phyloP scores from a whole-genome alignment of 2,888 invertebrate species.

The Melieria omissa region DNA sequence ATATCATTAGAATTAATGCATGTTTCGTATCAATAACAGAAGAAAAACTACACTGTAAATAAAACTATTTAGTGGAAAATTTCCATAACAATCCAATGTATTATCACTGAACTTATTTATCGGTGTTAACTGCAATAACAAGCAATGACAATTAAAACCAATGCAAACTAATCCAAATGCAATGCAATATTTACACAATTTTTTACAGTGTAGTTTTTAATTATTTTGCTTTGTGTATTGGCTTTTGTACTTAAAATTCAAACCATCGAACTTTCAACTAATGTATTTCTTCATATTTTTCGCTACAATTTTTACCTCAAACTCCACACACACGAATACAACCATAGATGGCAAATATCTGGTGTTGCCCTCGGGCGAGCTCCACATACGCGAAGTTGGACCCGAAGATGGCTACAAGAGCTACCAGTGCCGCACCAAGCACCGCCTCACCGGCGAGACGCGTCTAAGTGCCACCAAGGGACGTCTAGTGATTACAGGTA shows the following conservation, averaged over 20 bases:
- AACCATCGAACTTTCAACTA: constrained; percentile 11
- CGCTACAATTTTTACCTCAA: constrained; percentile 7
- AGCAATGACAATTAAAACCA: neutral
- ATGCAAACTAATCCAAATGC: neutral
- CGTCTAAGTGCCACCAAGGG: constrained; percentile 93
- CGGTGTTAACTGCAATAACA: neutral
- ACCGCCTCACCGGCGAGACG: constrained; percentile 92
- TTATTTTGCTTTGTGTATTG: constrained; percentile 1
- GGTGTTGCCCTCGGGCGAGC: constrained; percentile 92
- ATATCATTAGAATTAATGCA: too few relatives aligned
- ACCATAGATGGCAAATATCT: constrained; percentile 91
- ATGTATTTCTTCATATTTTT: constrained; percentile 23
- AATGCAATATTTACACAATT: neutral
- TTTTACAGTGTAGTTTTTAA: constrained; percentile 24
- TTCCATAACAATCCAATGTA: neutral
- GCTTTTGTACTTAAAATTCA: neutral
- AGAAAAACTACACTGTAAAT: constrained; percentile 14
- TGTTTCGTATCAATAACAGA: too few relatives aligned
- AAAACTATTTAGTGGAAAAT: neutral
- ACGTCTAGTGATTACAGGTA: constrained; percentile 94
- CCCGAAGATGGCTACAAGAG: constrained; percentile 94
- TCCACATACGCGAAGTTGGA: constrained; percentile 94
- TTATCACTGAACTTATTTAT: neutral
- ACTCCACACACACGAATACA: neutral
- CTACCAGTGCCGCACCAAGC: constrained; percentile 93